These are phyloP conservation scores for Xestia ashworthii DNA, from an alignment of 2,888 invertebrate genomes.

Conservation along the genomic window DNA sequence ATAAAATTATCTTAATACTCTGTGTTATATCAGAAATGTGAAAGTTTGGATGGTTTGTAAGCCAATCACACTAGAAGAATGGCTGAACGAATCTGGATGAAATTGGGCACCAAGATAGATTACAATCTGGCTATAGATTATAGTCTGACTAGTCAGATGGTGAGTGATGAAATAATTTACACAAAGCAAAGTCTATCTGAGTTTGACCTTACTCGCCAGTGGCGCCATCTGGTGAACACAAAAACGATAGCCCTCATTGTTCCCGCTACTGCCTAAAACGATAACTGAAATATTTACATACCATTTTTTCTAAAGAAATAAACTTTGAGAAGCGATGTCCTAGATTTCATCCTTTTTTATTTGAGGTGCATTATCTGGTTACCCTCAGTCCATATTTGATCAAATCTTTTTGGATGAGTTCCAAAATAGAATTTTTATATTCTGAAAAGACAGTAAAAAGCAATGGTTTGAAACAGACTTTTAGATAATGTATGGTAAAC, in stretches of 20 bases:
- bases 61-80: not conserved
- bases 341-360: constrained; percentile 38
- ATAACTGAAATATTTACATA: not conserved
- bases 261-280: not conserved
- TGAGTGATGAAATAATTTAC: not conserved
- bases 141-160: no score
- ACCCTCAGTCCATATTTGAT: constrained; percentile 52
- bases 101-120: not conserved
- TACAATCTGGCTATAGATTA: no score
- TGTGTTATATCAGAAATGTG: not conserved
- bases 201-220: no score
- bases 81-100: not conserved
- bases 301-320: not conserved
- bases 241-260: not conserved
- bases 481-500: not conserved
- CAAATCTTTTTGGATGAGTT: constrained; percentile 54
- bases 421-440: constrained; percentile 49
- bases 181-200: not conserved
- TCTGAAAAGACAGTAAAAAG: constrained; percentile 25
- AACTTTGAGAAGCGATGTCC: constrained; percentile 6
- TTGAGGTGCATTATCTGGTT: constrained; percentile 41
- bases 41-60: not conserved
- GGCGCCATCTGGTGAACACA: no score
- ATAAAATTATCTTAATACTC: no score
- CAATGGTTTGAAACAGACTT: constrained; percentile 18